phyloP scores from a whole-genome alignment of 2,797 vertebrate genomes.

The Petrocephalus sullivani region DNA sequence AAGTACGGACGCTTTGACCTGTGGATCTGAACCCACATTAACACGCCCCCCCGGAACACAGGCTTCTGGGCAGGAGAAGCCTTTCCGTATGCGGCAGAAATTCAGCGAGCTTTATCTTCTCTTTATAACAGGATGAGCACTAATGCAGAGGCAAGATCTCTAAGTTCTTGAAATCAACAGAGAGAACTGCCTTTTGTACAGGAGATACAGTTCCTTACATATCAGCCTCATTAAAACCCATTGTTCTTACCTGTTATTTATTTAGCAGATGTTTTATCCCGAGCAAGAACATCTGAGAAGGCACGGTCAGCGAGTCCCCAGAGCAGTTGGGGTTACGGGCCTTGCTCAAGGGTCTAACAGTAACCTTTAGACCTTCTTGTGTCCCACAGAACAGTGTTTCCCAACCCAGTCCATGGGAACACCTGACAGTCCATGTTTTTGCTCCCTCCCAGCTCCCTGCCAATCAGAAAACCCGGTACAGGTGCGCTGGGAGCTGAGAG shows the following conservation, averaged over 20 bases:
- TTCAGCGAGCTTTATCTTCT: neutral
- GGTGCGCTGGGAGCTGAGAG: too few species aligned
- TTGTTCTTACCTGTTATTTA: neutral
- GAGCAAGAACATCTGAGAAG: neutral
- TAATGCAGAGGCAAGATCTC: neutral
- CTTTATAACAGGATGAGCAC: neutral
- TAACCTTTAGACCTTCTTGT: neutral
- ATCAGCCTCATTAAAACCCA: neutral
- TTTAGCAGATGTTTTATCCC: neutral
- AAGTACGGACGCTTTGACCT: constrained; percentile 8
- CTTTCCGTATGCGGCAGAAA: neutral
- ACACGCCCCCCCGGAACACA: neutral
- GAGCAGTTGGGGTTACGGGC: neutral
- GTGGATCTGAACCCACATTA: neutral
- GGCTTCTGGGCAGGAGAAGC: neutral
- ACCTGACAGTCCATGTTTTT: too few species aligned
- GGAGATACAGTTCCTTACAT: neutral
- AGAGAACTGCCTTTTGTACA: neutral
- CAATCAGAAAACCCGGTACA: too few species aligned
- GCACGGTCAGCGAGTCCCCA: neutral
- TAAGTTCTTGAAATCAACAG: neutral
- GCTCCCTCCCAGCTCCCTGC: too few species aligned
- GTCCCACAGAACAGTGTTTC: neutral
- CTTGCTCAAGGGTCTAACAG: neutral
- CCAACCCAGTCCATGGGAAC: too few species aligned